Evolutionary conservation across 2,888 invertebrate genomes (phyloP), one percentile per base, ranked within the genome.

Genomic region (Morpho achilles): DNA sequence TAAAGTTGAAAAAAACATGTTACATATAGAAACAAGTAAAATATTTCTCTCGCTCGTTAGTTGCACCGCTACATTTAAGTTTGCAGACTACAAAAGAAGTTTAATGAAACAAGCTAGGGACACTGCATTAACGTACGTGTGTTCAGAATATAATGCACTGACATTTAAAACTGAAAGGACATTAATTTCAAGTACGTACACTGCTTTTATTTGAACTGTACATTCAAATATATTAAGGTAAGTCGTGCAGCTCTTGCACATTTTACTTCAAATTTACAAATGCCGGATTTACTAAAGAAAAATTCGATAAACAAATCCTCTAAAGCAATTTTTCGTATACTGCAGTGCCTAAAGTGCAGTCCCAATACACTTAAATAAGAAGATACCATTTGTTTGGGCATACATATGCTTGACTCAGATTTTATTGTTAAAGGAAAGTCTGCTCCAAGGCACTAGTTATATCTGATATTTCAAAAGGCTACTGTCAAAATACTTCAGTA

Each of bases 61-160:
- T 48, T 41, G 8, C 42, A 48, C 23, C 42, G 42, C 42, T 22
- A 48, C 53, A 54, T 48, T 48, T 48, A 48, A 41, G 39, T 54
- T 54, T n/a, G 42, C 48, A 23, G 54, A 54, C 54, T 54, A 54
- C 54, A 54, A 54, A 53, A 54, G 54, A 54, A 32, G 47, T 43
- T 23, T 41, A 54, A 32, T 54, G 54, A 48, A 54, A 48, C 54
- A 23, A 48, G 54, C 54, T 23, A 48, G 48, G 54, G 54, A 54
- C 54, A 48, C 48, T 48, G 48, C 48, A 48, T 54, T 54, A 54
- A 54, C 32, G 41, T 41, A 50, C 46, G 48, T 48, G 54, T 54
- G 53, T 48, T 54, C 48, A 48, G 54, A 54, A 48, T 48, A 48
- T 54, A 48, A 54, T 54, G 48, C 54, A 54, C 54, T 48, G 54